These are phyloP conservation scores for Lepidocyrtoides sp. DNA, from an alignment of 2,888 invertebrate genomes.

Conservation along the genomic window DNA sequence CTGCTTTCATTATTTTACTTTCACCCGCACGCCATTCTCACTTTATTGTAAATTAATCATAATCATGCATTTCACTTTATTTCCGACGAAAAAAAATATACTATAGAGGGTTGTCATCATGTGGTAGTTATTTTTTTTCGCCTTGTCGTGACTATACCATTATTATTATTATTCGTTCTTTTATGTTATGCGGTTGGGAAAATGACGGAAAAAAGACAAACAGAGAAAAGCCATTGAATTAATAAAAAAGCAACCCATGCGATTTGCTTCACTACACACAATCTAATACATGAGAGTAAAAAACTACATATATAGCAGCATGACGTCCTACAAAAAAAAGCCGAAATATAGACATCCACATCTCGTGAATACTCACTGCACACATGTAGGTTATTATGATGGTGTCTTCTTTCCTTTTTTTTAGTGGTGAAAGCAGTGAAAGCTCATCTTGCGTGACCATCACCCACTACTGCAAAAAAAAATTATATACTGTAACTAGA, in stretches of 20 bases:
- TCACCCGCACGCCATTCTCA: neutral
- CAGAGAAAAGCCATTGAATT: slow-evolving; percentile 29
- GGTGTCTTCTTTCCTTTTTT: neutral
- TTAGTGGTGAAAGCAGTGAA: slow-evolving; percentile 51
- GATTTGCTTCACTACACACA: neutral
- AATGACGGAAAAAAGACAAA: slow-evolving; percentile 19
- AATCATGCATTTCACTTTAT: slow-evolving; percentile 13
- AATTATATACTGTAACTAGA: no score
- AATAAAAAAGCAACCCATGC: slow-evolving; percentile 47
- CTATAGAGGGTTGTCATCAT: neutral
- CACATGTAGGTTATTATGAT: no score
- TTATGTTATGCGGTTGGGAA: neutral
- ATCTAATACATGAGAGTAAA: neutral
- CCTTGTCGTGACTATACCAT: neutral
- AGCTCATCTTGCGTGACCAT: slow-evolving; percentile 69
- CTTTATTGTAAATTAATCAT: neutral
- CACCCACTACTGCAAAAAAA: slow-evolving; percentile 29
- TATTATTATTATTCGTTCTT: neutral
- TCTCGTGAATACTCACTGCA: no score
- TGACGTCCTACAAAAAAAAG: neutral
- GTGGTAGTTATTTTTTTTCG: neutral
- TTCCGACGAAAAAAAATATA: neutral
- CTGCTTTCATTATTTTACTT: neutral
- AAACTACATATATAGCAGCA: neutral
- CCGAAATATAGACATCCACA: neutral